Percentiles rank a stretch among this genome's conserved stretches.
phyloP scores from a whole-genome alignment of 2,797 vertebrate genomes.

The Mormyrops attenuatus region DNA sequence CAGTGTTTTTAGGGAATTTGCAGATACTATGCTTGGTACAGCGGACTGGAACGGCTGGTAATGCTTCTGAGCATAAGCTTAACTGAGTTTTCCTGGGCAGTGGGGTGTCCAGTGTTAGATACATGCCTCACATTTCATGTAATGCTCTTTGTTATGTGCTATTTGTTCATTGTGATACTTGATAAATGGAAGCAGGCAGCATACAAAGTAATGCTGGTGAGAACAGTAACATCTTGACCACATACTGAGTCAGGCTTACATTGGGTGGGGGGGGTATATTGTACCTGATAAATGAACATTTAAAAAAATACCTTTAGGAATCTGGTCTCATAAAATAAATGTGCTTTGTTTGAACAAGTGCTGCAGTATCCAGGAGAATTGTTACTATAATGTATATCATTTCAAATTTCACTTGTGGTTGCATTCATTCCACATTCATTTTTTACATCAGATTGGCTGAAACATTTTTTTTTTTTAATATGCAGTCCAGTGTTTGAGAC shows the following conservation, averaged over 20 bases:
- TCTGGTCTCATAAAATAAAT: not conserved
- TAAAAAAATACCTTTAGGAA: not conserved
- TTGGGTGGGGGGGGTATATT: not conserved
- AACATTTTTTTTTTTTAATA: not conserved
- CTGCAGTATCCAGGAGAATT: not conserved
- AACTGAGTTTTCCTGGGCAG: not conserved
- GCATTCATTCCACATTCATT: not conserved
- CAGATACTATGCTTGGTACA: not conserved
- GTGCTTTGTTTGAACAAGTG: not conserved
- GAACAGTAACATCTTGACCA: not conserved
- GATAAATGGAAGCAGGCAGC: not conserved
- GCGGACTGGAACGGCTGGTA: not conserved
- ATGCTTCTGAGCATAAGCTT: not conserved
- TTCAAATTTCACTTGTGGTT: not conserved
- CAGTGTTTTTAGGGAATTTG: not conserved
- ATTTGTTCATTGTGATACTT: not conserved
- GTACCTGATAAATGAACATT: not conserved
- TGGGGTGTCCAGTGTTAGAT: not conserved
- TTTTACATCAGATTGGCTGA: not conserved
- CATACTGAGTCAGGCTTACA: not conserved
- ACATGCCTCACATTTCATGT: not conserved
- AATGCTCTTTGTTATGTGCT: not conserved
- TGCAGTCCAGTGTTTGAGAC: not conserved
- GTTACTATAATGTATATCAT: not conserved
- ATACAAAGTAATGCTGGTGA: not conserved